These are phyloP conservation scores for Apamea epomidion DNA, from an alignment of 2,888 invertebrate genomes.

Conservation along the genomic window DNA sequence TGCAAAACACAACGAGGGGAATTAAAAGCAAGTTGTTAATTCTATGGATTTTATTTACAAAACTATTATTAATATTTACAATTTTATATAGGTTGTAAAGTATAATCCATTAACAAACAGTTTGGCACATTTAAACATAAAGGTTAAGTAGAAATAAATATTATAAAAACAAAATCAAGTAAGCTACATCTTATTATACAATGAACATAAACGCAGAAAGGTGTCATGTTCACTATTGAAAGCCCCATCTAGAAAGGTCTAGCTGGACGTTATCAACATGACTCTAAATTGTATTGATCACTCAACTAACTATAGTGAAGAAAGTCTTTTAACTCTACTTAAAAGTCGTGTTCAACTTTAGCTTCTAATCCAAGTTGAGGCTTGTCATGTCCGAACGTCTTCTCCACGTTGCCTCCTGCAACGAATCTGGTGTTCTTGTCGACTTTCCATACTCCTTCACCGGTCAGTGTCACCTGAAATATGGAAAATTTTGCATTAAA, in stretches of 20 bases:
- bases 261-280: background rate
- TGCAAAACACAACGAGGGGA: no score
- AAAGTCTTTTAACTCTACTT: constrained; percentile 4
- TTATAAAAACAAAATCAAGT: background rate
- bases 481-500: background rate
- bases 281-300: background rate
- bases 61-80: constrained; percentile 29
- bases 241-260: background rate
- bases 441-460: constrained; percentile 75
- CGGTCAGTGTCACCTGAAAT: constrained; percentile 70
- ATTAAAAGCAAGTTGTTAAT: background rate
- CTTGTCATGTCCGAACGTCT: constrained; percentile 69
- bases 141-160: background rate
- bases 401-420: constrained; percentile 72
- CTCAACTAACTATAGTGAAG: background rate
- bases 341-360: constrained; percentile 70
- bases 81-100: background rate
- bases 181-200: background rate
- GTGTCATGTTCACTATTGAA: background rate
- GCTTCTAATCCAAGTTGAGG: constrained; percentile 72
- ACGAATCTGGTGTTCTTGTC: constrained; percentile 73
- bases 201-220: background rate
- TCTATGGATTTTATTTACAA: constrained; percentile 36
- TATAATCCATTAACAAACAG: constrained; percentile 24
- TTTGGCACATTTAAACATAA: background rate